Conservation (phyloP, 92 coral and sea anemone species). For the Actinernus sp. region DNA sequence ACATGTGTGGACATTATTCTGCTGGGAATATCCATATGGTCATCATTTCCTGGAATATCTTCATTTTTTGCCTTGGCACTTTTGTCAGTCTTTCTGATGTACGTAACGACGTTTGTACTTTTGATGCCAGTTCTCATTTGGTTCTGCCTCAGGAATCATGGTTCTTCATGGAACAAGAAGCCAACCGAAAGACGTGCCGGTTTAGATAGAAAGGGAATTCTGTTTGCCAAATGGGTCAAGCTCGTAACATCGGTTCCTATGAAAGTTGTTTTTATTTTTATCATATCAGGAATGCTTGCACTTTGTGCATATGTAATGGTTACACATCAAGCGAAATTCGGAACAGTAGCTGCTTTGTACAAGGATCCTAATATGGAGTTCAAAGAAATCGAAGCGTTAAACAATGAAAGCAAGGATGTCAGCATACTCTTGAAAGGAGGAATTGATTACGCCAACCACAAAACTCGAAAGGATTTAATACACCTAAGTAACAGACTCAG, state of each 20-base stretch:
- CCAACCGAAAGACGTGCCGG: too few relatives aligned
- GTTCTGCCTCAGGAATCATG: not conserved
- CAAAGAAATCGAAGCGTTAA: too few relatives aligned
- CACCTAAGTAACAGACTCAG: conserved; percentile 6
- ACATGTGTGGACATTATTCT: conserved; percentile 28
- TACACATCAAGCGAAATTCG: not conserved
- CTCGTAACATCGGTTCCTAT: conserved; percentile 17
- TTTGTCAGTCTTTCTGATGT: not conserved
- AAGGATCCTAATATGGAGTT: not conserved
- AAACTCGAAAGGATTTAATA: conserved; percentile 1
- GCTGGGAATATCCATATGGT: conserved; percentile 26
- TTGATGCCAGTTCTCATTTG: conserved; percentile 1
- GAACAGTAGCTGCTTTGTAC: not conserved
- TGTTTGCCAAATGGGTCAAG: not conserved
- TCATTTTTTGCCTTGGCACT: not conserved
- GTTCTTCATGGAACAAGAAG: not conserved
- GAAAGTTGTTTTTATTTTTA: conserved; percentile 9
- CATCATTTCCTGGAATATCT: not conserved
- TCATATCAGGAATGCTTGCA: conserved; percentile 11
- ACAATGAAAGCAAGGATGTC: too few relatives aligned
- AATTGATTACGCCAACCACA: conserved; percentile 19
- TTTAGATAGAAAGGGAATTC: too few relatives aligned
- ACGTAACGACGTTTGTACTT: not conserved
- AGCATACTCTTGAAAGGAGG: conserved; percentile 18
- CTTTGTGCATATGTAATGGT: conserved; percentile 12